phyloP scores from a whole-genome alignment of 2,113 vertebrate genomes.

The Naja naja region DNA sequence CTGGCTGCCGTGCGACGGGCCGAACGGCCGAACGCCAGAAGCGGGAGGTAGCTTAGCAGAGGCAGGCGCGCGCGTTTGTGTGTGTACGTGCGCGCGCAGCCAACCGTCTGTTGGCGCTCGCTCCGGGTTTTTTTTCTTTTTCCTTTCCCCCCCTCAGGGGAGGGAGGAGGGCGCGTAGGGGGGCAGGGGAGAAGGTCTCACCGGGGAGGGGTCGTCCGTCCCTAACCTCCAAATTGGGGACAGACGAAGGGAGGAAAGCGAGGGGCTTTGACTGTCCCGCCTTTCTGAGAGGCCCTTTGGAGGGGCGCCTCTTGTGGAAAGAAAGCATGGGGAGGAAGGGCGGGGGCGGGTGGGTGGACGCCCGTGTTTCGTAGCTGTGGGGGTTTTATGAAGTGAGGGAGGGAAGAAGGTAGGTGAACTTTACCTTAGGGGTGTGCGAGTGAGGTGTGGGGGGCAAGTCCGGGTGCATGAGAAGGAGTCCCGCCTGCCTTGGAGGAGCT shows the following conservation, averaged over 20 bases:
- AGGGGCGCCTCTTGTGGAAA: not conserved
- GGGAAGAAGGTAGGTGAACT: too few relatives aligned
- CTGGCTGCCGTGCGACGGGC: not conserved
- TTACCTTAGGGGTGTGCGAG: not conserved
- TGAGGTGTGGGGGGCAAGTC: not conserved
- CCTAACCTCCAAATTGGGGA: not conserved
- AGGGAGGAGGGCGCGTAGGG: not conserved
- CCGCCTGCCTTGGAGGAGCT: not conserved
- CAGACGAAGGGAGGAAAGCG: too few relatives aligned
- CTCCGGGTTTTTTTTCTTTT: not conserved
- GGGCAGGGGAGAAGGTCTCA: not conserved
- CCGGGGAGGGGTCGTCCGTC: not conserved
- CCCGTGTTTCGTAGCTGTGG: not conserved
- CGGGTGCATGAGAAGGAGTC: not conserved
- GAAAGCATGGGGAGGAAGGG: not conserved
- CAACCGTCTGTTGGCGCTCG: not conserved
- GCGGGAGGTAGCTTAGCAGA: constrained; percentile 8
- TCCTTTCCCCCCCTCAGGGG: not conserved
- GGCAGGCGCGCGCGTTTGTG: not conserved
- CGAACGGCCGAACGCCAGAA: not conserved
- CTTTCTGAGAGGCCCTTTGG: not conserved
- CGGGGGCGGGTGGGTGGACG: not conserved
- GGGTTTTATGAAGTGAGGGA: not conserved
- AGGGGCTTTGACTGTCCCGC: not conserved
- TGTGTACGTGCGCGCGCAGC: not conserved